Conservation (phyloP, 2,113 vertebrate species). For the Bambusicola thoracicus region DNA sequence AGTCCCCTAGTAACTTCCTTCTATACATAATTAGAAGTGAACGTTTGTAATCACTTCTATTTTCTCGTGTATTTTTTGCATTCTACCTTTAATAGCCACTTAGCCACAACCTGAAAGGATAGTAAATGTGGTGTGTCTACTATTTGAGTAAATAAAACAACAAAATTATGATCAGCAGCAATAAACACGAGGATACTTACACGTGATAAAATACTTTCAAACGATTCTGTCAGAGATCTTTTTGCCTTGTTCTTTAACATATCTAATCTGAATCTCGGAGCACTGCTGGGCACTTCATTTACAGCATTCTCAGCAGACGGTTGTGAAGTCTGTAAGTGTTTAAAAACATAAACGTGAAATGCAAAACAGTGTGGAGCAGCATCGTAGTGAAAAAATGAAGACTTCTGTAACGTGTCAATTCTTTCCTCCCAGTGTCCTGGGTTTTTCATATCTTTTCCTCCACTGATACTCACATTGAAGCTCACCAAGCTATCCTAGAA, state of each 20-base stretch:
- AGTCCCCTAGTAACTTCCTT: not conserved
- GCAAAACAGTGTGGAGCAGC: not conserved
- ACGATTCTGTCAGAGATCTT: conserved; percentile 90
- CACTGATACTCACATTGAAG: not conserved
- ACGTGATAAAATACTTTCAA: conserved; percentile 88
- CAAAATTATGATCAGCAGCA: not conserved
- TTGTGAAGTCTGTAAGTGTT: conserved; percentile 59
- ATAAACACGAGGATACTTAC: conserved; percentile 62
- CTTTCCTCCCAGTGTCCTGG: not conserved
- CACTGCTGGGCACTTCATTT: conserved; percentile 79
- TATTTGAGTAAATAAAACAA: not conserved
- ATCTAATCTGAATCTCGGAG: conserved; percentile 87
- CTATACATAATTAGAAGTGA: not conserved
- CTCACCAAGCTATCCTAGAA: not conserved
- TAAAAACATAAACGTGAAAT: not conserved
- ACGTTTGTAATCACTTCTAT: not conserved
- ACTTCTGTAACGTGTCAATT: not conserved
- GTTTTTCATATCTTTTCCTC: not conserved
- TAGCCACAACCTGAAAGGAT: not conserved
- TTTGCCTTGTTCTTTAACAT: conserved; percentile 92
- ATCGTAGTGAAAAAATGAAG: not conserved
- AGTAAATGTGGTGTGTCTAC: not conserved
- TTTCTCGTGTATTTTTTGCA: not conserved
- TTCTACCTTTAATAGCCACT: not conserved
- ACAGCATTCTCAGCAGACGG: conserved; percentile 69